These are phyloP conservation scores for Bovichtus variegatus DNA, from an alignment of 2,797 vertebrate species.

Conservation along the genomic window DNA sequence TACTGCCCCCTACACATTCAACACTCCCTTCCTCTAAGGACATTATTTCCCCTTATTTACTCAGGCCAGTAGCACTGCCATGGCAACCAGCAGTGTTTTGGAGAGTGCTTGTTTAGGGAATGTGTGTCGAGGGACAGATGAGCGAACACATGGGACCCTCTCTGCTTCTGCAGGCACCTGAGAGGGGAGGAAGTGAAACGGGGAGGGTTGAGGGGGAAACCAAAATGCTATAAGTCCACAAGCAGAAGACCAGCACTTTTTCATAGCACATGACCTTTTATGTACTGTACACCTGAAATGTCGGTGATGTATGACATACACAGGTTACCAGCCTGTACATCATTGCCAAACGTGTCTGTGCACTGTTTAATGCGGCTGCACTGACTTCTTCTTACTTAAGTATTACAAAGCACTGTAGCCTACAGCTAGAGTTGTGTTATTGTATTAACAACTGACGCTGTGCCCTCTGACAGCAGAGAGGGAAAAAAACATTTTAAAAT, in stretches of 20 bases:
- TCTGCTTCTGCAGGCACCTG: constrained; percentile 54
- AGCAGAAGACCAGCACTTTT: constrained; percentile 9
- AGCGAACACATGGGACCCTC: constrained; percentile 61
- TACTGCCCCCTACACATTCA: constrained; percentile 26
- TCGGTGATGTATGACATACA: neutral
- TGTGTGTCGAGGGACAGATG: constrained; percentile 74
- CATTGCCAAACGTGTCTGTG: neutral
- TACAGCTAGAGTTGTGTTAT: constrained; percentile 16
- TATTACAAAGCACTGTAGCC: constrained; percentile 16
- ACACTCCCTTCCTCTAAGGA: constrained; percentile 40
- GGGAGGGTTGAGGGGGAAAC: constrained; percentile 21
- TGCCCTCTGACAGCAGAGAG: constrained; percentile 22
- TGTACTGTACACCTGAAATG: constrained; percentile 12
- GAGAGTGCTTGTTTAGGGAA: constrained; percentile 77
- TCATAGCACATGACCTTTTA: constrained; percentile 26
- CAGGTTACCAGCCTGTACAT: constrained; percentile 5
- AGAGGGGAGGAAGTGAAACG: constrained; percentile 39
- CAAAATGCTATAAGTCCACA: constrained; percentile 27
- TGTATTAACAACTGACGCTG: constrained; percentile 12
- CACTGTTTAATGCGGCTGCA: neutral
- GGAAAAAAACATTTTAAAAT: constrained; percentile 17
- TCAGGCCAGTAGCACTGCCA: constrained; percentile 67
- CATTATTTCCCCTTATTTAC: constrained; percentile 73
- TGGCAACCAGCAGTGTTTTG: constrained; percentile 80
- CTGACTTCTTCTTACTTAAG: neutral